Evolutionary conservation across 2,888 invertebrate genomes (phyloP).

Genomic region (Temnothorax rugatulus): DNA sequence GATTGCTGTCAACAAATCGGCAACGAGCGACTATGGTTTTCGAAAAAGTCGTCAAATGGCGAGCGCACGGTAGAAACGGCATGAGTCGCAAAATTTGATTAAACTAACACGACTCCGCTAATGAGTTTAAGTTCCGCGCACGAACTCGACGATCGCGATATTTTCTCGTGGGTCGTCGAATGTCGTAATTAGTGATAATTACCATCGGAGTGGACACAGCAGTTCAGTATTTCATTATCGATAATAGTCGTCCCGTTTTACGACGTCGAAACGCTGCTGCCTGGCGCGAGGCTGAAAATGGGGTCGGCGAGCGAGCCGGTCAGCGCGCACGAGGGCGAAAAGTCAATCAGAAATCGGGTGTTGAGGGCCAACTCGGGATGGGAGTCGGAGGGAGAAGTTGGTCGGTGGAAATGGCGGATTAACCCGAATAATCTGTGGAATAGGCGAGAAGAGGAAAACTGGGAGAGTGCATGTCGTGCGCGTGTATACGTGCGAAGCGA

Average conservation of each 20-base stretch:
- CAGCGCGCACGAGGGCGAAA: conserved; percentile 62
- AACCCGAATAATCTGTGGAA: conserved; percentile 65
- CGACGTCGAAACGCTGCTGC: conserved; percentile 15
- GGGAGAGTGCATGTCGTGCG: conserved; percentile 14
- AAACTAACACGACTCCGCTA: conserved; percentile 31
- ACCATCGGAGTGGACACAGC: conserved; percentile 60
- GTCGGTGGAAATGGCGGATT: conserved; percentile 64
- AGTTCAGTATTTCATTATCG: conserved; percentile 69
- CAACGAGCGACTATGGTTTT: conserved; percentile 7
- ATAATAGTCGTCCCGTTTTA: conserved; percentile 66
- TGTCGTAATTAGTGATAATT: conserved; percentile 70
- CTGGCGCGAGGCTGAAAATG: conserved; percentile 13
- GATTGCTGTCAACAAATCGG: conserved; percentile 47
- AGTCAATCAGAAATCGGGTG: conserved; percentile 71
- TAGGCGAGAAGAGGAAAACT: conserved; percentile 43
- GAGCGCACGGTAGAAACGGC: not conserved
- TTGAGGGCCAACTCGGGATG: conserved; percentile 34
- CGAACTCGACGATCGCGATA: conserved; percentile 25
- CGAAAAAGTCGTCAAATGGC: conserved; percentile 28
- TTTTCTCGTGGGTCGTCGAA: conserved; percentile 46
- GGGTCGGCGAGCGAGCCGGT: conserved; percentile 45
- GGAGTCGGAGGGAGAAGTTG: conserved; percentile 8
- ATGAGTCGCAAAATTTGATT: conserved; percentile 36
- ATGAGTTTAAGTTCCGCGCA: conserved; percentile 40
- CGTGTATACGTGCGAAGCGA: not conserved